phyloP scores from a whole-genome alignment of 2,888 invertebrate species.

The Desoria tigrina region DNA sequence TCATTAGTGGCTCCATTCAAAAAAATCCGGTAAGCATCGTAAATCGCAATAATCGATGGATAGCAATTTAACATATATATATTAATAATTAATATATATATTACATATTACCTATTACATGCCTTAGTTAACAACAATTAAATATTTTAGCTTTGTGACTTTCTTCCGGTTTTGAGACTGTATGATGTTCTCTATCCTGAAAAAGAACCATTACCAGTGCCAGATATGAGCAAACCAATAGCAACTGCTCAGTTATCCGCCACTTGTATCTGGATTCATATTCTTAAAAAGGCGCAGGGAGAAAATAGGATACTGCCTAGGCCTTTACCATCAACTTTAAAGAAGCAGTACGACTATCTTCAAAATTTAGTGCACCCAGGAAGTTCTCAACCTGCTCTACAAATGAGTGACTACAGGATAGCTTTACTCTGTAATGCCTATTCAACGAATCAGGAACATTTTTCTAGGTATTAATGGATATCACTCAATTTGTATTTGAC shows the following conservation, averaged over 20 bases:
- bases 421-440: conserved; percentile 93
- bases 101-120: too few species aligned
- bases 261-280: conserved; percentile 94
- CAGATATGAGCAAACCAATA: conserved; percentile 81
- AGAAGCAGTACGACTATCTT: conserved; percentile 76
- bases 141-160: conserved; percentile 69
- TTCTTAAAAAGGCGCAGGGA: conserved; percentile 87
- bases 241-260: conserved; percentile 90
- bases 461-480: conserved; percentile 66
- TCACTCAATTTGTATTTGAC: background rate
- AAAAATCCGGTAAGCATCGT: conserved; percentile 77
- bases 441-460: conserved; percentile 88
- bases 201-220: conserved; percentile 80
- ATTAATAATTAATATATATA: too few species aligned
- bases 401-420: conserved; percentile 85
- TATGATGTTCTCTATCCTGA: conserved; percentile 85
- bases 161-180: conserved; percentile 83
- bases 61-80: too few species aligned
- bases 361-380: conserved; percentile 49
- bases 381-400: conserved; percentile 60
- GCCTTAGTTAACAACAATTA: too few species aligned
- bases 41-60: too few species aligned
- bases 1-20: conserved; percentile 94
- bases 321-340: conserved; percentile 77
- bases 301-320: conserved; percentile 75